Conservation (phyloP, 2,797 vertebrate species). For the Helicolenus hilgendorfi region DNA sequence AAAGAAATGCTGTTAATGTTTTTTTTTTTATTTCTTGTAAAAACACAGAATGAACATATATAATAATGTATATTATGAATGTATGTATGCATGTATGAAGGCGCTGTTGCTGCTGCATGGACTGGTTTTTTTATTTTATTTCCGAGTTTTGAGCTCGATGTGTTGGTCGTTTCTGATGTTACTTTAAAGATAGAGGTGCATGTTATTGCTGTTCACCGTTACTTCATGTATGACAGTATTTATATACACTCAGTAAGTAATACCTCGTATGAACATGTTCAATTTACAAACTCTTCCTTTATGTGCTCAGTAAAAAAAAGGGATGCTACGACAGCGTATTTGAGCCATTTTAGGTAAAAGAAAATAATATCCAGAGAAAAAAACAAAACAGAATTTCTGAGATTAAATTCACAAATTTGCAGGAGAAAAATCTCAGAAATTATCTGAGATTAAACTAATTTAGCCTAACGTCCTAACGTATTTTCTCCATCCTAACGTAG, state of each 20-base stretch:
- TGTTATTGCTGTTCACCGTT: background rate
- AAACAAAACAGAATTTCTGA: fast-evolving
- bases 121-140: too few relatives aligned
- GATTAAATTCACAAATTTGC: background rate
- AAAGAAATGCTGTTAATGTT: conserved; percentile 20
- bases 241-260: background rate
- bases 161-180: background rate
- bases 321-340: background rate
- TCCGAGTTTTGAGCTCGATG: background rate
- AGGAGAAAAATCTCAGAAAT: background rate
- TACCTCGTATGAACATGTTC: background rate
- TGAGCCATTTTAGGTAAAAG: background rate
- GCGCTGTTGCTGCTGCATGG: conserved; percentile 55
- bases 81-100: conserved; percentile 40
- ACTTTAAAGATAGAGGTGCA: conserved; percentile 11
- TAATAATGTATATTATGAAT: conserved; percentile 7
- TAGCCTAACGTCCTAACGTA: too few relatives aligned
- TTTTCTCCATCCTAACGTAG: too few relatives aligned
- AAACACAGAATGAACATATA: background rate
- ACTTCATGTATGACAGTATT: background rate
- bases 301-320: background rate
- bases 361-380: background rate
- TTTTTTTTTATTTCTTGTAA: conserved; percentile 43
- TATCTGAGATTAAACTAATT: too few relatives aligned
- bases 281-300: background rate